Conservation (phyloP, 2,888 invertebrate genomes). For the Caenorhabditis sinica region DNA sequence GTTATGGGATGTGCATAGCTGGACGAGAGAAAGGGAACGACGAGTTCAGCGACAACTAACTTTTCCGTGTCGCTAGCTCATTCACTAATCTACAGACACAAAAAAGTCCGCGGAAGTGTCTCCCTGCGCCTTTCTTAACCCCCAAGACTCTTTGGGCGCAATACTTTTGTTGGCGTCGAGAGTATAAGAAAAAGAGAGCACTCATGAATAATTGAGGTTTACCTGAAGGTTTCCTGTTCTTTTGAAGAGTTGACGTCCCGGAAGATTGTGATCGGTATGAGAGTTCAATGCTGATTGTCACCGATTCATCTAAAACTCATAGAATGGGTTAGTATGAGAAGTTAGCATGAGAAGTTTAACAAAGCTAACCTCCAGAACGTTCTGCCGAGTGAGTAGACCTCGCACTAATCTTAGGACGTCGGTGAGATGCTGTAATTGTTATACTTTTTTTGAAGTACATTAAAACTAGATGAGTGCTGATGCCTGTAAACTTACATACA, state of each 20-base stretch:
- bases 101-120: slow-evolving; percentile 59
- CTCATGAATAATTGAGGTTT: slow-evolving; percentile 64
- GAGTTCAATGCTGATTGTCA: slow-evolving; percentile 60
- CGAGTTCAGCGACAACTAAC: no score
- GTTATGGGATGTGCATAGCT: slow-evolving; percentile 66
- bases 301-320: slow-evolving; percentile 50
- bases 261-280: slow-evolving; percentile 59
- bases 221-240: slow-evolving; percentile 65
- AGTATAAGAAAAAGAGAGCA: slow-evolving; percentile 44
- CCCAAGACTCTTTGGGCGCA: background rate
- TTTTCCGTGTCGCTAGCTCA: slow-evolving; percentile 42
- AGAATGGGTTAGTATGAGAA: no score
- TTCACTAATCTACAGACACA: slow-evolving; percentile 57
- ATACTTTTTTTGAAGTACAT: background rate
- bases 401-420: slow-evolving; percentile 21
- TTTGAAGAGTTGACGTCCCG: slow-evolving; percentile 63
- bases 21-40: slow-evolving; percentile 27
- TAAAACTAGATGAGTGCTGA: no score
- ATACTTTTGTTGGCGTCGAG: slow-evolving; percentile 43
- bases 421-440: slow-evolving; percentile 38
- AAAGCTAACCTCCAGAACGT: slow-evolving; percentile 27
- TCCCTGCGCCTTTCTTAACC: background rate
- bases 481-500: no score
- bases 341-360: no score
- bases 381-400: slow-evolving; percentile 29